Evolutionary conservation across 1,140 invertebrate genomes (phyloP), one percentile per base, ranked within the genome.

Genomic region (Conus betulinus): DNA sequence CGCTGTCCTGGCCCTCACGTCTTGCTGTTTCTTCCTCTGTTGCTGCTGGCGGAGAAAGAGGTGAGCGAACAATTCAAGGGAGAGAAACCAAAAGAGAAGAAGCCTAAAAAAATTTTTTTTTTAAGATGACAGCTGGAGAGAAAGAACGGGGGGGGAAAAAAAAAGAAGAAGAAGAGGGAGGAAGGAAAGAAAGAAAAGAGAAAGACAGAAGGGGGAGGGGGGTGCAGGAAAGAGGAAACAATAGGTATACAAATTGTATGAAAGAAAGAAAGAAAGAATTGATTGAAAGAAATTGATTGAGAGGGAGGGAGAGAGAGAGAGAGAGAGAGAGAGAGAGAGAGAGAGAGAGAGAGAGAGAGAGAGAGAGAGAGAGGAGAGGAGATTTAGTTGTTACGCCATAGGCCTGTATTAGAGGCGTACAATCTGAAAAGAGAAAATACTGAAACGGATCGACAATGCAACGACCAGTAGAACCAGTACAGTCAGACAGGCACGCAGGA

Each of bases 171-270:
- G 3, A 60, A 6, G 55, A 85, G 17, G 39, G 17, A 63, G 55
- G 23, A 79, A 79, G 78, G 55, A 5, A 79, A 79, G 78, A 79
- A 79, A n/a, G 51, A 52, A 25, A 5, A 15, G 78, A 85, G n/a
- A 15, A 85, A n/a, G 60, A 39, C 23, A 51, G 39, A 39, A 15
- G 27, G 13, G 60, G 5, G 7, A 51, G 39, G 57, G 60, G 11
- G 13, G 55, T 3, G 7, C 1, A 82, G 78, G 81, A 52, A 92
- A 94, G 83, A 87, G 93, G 84, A 93, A 94, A 82, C 93, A 94
- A 84, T 91, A 92, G n/a, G 88, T 93, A 74, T 89, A 85, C 78
- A 90, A 89, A 81, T 20, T 13, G 60, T 63, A 63, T 11, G 17
- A 63, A 63, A 63, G 60, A 63, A 63, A 63, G 17, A 63, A 63